Percentiles rank a stretch among this genome's conserved stretches.
Evolutionary conservation across 2,797 vertebrate genomes (phyloP).

Genomic region (Halcyon leucocephala): DNA sequence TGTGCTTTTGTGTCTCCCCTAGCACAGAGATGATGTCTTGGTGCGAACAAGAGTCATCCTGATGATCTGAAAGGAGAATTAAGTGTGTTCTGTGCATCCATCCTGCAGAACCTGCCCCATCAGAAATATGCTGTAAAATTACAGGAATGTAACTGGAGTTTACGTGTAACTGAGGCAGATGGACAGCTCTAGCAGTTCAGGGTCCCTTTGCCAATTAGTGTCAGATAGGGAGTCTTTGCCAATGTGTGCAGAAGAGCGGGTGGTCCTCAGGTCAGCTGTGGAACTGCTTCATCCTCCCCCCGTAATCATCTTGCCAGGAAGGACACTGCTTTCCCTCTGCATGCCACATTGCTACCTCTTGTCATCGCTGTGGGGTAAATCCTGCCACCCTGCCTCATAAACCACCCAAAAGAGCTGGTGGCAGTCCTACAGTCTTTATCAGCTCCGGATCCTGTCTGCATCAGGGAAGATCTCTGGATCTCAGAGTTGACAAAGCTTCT

Average conservation of each 20-base stretch:
- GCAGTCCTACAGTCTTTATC: background rate
- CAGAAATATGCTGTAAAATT: background rate
- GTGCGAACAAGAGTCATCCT: background rate
- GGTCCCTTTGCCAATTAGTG: background rate
- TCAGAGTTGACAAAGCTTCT: background rate
- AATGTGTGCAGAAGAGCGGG: background rate
- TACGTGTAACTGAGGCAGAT: background rate
- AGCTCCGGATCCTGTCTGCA: background rate
- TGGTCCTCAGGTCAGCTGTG: background rate
- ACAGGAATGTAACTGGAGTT: background rate
- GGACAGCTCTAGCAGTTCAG: background rate
- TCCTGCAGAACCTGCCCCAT: rapidly evolving
- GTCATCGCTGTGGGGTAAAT: rapidly evolving
- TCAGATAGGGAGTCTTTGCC: background rate
- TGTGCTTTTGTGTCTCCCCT: background rate
- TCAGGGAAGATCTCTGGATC: background rate
- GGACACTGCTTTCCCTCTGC: background rate
- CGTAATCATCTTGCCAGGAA: background rate
- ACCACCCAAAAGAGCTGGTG: background rate
- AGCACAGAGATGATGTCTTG: background rate
- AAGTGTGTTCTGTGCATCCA: rapidly evolving
- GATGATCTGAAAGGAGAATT: background rate
- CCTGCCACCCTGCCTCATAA: too few relatives aligned
- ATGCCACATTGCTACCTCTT: background rate
- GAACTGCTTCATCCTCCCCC: background rate